These are phyloP conservation scores for Muntiacus muntjak DNA, from an alignment of 2,113 vertebrate species.

Conservation along the genomic window DNA sequence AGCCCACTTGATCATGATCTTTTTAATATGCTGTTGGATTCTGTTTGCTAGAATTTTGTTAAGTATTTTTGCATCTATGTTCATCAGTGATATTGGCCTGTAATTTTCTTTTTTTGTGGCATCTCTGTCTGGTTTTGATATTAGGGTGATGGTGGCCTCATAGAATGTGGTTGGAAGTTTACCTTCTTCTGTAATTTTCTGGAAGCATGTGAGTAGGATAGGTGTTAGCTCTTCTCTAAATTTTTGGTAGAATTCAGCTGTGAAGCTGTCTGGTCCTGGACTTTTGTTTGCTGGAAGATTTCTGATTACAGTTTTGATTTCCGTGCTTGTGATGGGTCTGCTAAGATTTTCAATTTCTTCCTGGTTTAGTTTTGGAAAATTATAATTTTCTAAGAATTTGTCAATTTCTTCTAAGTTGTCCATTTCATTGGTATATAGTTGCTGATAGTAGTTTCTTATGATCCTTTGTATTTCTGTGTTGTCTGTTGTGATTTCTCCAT, in stretches of 20 bases:
- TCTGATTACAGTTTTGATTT: background rate
- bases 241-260: background rate
- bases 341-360: background rate
- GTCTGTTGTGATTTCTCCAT: background rate
- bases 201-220: background rate
- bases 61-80: background rate
- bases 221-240: background rate
- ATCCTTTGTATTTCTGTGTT: background rate
- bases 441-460: background rate
- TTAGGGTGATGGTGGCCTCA: background rate
- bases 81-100: background rate
- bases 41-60: background rate
- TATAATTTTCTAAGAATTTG: background rate
- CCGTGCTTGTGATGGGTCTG: background rate
- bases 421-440: background rate
- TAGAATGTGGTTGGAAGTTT: background rate
- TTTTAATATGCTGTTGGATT: background rate
- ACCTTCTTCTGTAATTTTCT: background rate
- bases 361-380: background rate
- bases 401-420: background rate
- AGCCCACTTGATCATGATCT: background rate
- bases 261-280: background rate
- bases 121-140: background rate
- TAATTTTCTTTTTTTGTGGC: background rate
- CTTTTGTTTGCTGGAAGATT: background rate